Conservation (phyloP, 1,140 invertebrate species). For the Zaprionus inermis region DNA sequence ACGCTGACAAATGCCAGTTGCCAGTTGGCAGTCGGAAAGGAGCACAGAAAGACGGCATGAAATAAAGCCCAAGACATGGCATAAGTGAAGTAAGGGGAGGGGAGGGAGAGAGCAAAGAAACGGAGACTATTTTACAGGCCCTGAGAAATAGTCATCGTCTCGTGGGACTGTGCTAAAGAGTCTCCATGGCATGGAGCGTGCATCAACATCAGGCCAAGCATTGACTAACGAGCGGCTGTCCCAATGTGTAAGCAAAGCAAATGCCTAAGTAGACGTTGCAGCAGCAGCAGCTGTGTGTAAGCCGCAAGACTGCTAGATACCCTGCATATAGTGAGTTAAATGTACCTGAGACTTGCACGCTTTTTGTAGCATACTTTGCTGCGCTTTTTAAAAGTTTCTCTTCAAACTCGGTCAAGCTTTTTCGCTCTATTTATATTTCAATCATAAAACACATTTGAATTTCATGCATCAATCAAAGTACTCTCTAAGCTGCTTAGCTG, state of each 20-base stretch:
- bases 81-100: background rate
- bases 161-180: constrained; percentile 8
- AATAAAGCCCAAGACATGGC: constrained; percentile 8
- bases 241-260: constrained; percentile 31
- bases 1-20: constrained; percentile 61
- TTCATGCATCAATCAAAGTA: constrained; percentile 5
- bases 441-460: constrained; percentile 10
- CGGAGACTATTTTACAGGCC: constrained; percentile 27
- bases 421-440: background rate
- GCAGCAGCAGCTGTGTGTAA: background rate
- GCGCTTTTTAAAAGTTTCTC: background rate
- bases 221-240: constrained; percentile 44
- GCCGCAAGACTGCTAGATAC: background rate
- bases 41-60: constrained; percentile 26
- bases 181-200: background rate
- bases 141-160: constrained; percentile 21
- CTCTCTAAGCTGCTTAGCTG: constrained; percentile 5
- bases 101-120: constrained; percentile 18
- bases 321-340: background rate
- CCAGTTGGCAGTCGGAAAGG: constrained; percentile 1
- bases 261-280: background rate
- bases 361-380: constrained; percentile 3
- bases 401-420: constrained; percentile 1
- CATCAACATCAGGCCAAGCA: constrained; percentile 26
- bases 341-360: background rate